These are phyloP conservation scores for Campoplex capitator DNA, from an alignment of 2,888 invertebrate genomes.

Conservation along the genomic window DNA sequence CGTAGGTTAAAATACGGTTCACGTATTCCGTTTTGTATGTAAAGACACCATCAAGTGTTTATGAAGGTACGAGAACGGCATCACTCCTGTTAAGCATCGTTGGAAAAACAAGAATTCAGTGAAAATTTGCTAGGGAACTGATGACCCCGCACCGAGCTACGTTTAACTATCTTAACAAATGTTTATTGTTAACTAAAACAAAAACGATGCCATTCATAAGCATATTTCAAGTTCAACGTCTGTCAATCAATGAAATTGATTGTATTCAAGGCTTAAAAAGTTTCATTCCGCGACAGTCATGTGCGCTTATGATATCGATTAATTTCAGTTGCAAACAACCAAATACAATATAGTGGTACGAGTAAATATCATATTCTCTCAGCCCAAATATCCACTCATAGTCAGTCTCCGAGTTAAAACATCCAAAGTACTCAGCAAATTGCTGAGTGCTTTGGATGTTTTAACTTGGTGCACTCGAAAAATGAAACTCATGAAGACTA, in stretches of 20 bases:
- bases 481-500: slow-evolving; percentile 19
- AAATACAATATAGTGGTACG: background rate
- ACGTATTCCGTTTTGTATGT: slow-evolving; percentile 15
- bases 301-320: background rate
- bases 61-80: slow-evolving; percentile 36
- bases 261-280: background rate
- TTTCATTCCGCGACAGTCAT: background rate
- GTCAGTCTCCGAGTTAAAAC: background rate
- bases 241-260: background rate
- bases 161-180: slow-evolving; percentile 44
- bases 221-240: background rate
- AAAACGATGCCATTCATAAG: background rate
- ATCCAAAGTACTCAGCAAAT: background rate
- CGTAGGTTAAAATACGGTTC: background rate
- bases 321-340: background rate
- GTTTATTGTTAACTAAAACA: slow-evolving; percentile 37
- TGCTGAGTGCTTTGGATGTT: too few species aligned
- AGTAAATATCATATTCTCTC: background rate
- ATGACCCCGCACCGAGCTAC: slow-evolving; percentile 35
- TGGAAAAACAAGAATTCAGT: slow-evolving; percentile 46
- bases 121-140: slow-evolving; percentile 33
- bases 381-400: background rate
- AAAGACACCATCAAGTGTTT: slow-evolving; percentile 18
- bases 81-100: slow-evolving; percentile 38
- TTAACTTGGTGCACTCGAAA: slow-evolving; percentile 34